These are phyloP conservation scores for Andrena hattorfiana DNA, from an alignment of 2,888 invertebrate genomes.

Conservation along the genomic window DNA sequence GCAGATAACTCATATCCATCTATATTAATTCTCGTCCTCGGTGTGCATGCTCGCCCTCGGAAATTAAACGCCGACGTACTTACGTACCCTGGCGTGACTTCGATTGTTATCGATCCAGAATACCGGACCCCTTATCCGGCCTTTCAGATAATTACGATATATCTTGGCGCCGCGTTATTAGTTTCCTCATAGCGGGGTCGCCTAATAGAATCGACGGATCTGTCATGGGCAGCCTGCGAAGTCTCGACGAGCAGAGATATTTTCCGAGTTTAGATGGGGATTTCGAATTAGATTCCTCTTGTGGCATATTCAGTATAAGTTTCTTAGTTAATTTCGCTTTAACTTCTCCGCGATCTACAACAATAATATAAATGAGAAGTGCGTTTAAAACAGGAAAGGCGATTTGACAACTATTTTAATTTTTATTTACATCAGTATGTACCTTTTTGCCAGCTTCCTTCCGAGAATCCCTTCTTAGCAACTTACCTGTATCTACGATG, in stretches of 20 bases:
- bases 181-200: conserved; percentile 13
- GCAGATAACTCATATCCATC: conserved; percentile 81
- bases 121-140: conserved; percentile 50
- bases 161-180: conserved; percentile 47
- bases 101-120: conserved; percentile 67
- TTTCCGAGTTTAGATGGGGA: not conserved
- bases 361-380: no score
- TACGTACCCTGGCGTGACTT: conserved; percentile 57
- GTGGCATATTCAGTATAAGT: no score
- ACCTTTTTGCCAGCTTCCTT: not conserved
- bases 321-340: no score
- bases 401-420: no score
- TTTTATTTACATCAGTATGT: no score
- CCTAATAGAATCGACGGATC: conserved; percentile 7
- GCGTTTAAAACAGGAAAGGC: no score
- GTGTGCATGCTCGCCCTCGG: conserved; percentile 69
- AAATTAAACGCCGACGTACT: conserved; percentile 74
- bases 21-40: conserved; percentile 78
- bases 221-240: not conserved
- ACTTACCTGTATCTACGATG: not conserved
- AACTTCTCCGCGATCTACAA: no score
- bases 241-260: not conserved
- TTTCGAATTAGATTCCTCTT: not conserved
- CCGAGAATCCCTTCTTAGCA: not conserved
- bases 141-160: conserved; percentile 48